Evolutionary conservation across 2,113 vertebrate species (phyloP).

Genomic region (Rhinoptilus africanus): DNA sequence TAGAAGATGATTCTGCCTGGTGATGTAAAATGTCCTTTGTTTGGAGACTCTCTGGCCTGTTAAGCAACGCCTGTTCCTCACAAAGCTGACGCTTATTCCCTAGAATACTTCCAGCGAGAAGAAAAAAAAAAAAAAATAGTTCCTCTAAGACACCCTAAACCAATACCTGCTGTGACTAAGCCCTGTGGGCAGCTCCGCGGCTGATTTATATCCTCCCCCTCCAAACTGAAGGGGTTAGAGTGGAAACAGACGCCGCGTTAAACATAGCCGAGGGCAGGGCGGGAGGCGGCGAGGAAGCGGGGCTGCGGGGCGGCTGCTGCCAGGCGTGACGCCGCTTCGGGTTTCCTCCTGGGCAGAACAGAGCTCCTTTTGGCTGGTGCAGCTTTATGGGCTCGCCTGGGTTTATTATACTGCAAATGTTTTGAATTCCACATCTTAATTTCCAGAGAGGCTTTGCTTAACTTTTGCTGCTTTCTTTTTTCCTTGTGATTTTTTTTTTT

Average conservation of each 20-base stretch:
- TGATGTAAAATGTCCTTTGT: conserved; percentile 42
- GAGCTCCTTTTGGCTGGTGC: conserved; percentile 30
- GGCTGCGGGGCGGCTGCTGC: conserved; percentile 36
- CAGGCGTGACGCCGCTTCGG: conserved; percentile 14
- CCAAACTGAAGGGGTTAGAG: conserved; percentile 13
- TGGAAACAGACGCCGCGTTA: conserved; percentile 36
- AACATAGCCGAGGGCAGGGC: conserved; percentile 31
- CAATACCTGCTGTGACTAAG: conserved; percentile 66
- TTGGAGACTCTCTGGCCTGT: not conserved
- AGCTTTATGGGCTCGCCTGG: conserved; percentile 46
- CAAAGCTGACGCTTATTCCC: conserved; percentile 53
- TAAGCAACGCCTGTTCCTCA: conserved; percentile 16
- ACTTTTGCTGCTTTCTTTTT: not conserved
- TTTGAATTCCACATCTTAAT: conserved; percentile 61
- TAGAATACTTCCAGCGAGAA: conserved; percentile 36
- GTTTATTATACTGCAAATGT: conserved; percentile 58
- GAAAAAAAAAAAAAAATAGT: not conserved
- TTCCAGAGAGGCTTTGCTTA: conserved; percentile 51
- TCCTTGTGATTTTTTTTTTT: not conserved
- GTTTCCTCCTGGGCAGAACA: conserved; percentile 50
- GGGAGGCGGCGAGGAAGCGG: conserved; percentile 7
- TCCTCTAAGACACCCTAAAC: conserved; percentile 56
- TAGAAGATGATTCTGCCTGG: not conserved
- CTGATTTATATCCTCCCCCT: conserved; percentile 60
- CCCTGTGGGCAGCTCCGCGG: conserved; percentile 43